Conservation (phyloP, 64 coral and sea anemone species). For the Stichodactyla mertensii region DNA sequence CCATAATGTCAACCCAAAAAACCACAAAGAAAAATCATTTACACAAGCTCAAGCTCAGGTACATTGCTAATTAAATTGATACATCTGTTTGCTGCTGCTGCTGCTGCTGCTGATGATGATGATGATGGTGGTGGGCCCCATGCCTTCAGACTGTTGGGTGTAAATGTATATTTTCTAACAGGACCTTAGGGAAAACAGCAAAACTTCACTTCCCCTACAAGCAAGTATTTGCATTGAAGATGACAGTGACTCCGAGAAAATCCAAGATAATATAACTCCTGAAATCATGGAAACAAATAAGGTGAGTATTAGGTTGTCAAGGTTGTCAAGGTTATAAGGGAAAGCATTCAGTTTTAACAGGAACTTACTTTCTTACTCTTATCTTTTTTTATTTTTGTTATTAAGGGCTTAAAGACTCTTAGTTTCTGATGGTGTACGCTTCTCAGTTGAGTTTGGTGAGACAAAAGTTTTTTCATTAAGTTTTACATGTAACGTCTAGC, state of each 20-base stretch:
- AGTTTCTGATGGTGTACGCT: too few species aligned
- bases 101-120: too few species aligned
- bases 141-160: not conserved
- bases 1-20: not conserved
- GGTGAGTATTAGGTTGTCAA: not conserved
- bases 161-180: not conserved
- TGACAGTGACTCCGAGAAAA: constrained; percentile 8
- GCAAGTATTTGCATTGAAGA: constrained; percentile 20
- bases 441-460: too few species aligned
- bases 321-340: too few species aligned
- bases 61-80: too few species aligned
- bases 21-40: not conserved
- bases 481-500: too few species aligned
- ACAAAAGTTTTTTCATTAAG: too few species aligned
- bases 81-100: not conserved
- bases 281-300: constrained; percentile 8
- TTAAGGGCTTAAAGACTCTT: too few species aligned
- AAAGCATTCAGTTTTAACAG: too few species aligned
- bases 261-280: constrained; percentile 18
- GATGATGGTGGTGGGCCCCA: not conserved
- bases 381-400: too few species aligned
- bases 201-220: constrained; percentile 14
- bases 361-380: too few species aligned
- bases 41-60: not conserved
- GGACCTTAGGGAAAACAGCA: not conserved